Base-by-base conservation (phyloP, 2,113 vertebrate genomes). In the Reinhardtius hippoglossoides region DNA sequence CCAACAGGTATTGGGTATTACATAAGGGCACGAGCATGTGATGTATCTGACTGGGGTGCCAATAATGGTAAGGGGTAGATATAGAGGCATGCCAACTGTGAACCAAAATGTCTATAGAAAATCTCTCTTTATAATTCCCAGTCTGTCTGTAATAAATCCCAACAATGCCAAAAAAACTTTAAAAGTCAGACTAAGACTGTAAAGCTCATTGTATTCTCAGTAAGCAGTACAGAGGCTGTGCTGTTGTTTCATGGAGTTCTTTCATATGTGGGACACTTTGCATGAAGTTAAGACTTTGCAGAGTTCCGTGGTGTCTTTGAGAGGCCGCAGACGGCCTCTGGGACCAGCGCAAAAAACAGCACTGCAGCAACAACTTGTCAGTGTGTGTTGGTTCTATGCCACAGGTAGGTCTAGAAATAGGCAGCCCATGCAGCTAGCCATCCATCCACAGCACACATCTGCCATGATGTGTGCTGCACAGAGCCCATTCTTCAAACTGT, bases 351-450 rank as follows among this genome's bases (percentile, higher is more conserved):
- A 78, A 52, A 76, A 54, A 77, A 59, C 74, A 74, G 78, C 63
- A 80, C 61, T 74, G 84, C 84, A 85, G 76, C 78, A 83, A 71
- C n/a, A 48, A 75, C 46, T 62, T 84, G 83, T 58, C 26, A 55
- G 71, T 74, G 66, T 80, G 75, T 59, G 44, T 61, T 78, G 74
- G 35, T 73, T 81, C 60, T 20, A 54, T 57, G 79, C 78, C 66
- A 83, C 80, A 86, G 85, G 80, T 83, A 78, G 78, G 62, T 73
- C 86, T 67, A 56, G 69, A 85, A 85, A 85, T 85, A 90, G 84
- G 23, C 26, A 74, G 40, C 16, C 24, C 44, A 58, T 56, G n/a
- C 23, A 79, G 57, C 63, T 46, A 23, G 35, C 50, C 71, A 81
- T 50, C 59, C 59, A 57, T 81, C 67, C 37, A 58, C 27, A 66